Conservation (phyloP, 2,797 vertebrate genomes). For the Acanthurus leucopareius region DNA sequence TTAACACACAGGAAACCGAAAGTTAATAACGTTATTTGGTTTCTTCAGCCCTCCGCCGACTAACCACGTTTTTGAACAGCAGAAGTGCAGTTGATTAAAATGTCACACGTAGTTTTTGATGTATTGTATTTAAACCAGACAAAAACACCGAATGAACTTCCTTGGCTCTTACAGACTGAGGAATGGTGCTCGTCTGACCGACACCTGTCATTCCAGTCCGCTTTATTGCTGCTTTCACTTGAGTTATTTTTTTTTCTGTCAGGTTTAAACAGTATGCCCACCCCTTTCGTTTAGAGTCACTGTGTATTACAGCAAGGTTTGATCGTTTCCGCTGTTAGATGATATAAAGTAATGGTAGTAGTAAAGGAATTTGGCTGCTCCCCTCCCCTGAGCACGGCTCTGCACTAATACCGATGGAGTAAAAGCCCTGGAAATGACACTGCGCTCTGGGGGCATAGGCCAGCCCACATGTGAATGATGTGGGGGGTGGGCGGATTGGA, state of each 20-base stretch:
- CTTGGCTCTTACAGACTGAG: not conserved
- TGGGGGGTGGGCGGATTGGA: constrained; percentile 71
- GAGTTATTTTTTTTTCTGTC: not conserved
- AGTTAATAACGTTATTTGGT: constrained; percentile 48
- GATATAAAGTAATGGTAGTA: constrained; percentile 38
- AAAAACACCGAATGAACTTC: not conserved
- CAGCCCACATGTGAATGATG: constrained; percentile 74
- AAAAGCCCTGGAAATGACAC: constrained; percentile 72
- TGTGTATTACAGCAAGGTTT: not conserved
- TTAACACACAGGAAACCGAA: constrained; percentile 62
- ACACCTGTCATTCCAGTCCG: constrained; percentile 71
- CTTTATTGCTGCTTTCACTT: constrained; percentile 9
- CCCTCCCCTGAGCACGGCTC: constrained; percentile 10
- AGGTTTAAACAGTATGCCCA: constrained; percentile 21
- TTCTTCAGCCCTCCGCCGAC: constrained; percentile 14
- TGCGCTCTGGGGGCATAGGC: constrained; percentile 60
- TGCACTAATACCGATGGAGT: constrained; percentile 49
- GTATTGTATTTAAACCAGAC: not conserved
- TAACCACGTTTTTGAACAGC: constrained; percentile 21
- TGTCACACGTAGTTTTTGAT: not conserved
- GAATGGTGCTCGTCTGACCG: constrained; percentile 40
- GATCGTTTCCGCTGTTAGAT: constrained; percentile 12
- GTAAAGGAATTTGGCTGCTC: constrained; percentile 63
- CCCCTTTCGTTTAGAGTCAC: not conserved
- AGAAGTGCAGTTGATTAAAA: constrained; percentile 2